Conservation (phyloP, 2,113 vertebrate species). For the Sinocyclocheilus grahami region DNA sequence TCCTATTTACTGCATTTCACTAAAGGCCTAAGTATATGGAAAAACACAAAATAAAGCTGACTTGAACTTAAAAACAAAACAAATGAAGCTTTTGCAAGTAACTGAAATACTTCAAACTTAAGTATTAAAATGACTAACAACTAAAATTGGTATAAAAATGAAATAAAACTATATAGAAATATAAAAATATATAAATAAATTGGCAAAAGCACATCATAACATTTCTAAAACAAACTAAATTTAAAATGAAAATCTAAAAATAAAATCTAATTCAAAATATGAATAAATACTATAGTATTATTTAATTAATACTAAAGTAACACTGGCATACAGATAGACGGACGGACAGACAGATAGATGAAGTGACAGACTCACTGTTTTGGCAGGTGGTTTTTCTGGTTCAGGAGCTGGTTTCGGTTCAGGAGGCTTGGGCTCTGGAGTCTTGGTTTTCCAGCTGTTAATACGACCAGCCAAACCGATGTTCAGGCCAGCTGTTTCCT, state of each 20-base stretch:
- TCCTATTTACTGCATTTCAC: neutral
- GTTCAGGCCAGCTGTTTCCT: conserved; percentile 87
- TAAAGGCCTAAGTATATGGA: neutral
- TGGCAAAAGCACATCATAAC: neutral
- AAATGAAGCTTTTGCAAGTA: neutral
- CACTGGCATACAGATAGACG: neutral
- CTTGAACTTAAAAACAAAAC: neutral
- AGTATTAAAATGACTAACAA: neutral
- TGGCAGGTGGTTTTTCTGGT: conserved; percentile 24
- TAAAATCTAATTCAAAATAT: neutral
- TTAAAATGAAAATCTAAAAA: neutral
- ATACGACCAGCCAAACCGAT: conserved; percentile 87
- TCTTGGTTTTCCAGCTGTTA: conserved; percentile 88
- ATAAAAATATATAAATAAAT: neutral
- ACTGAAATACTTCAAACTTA: neutral
- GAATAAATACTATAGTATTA: neutral
- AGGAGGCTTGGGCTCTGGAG: conserved; percentile 83
- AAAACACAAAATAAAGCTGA: too few species aligned
- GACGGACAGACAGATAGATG: neutral
- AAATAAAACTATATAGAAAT: neutral
- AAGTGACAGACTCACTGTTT: neutral
- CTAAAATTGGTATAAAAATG: neutral
- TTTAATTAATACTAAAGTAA: neutral
- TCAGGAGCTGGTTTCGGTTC: conserved; percentile 74
- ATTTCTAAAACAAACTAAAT: neutral